phyloP scores from a whole-genome alignment of 2,888 invertebrate species.

The Aricia artaxerxes region DNA sequence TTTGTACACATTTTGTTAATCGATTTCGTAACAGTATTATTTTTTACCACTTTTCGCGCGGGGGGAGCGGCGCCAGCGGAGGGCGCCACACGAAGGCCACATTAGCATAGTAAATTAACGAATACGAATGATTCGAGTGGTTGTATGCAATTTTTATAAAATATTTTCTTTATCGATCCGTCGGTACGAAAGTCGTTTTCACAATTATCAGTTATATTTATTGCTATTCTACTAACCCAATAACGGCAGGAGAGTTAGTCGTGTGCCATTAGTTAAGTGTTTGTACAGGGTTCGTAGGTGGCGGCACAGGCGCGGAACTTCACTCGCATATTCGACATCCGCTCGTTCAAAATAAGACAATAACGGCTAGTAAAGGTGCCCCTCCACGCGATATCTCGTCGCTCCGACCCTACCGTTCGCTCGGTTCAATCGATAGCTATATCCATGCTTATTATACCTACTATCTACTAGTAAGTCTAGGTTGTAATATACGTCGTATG shows the following conservation, averaged over 20 bases:
- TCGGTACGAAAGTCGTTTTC: constrained; percentile 34
- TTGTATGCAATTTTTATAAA: background rate
- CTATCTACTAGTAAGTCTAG: constrained; percentile 70
- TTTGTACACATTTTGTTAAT: constrained; percentile 38
- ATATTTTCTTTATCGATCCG: background rate
- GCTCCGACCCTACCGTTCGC: constrained; percentile 46
- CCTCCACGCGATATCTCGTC: constrained; percentile 41
- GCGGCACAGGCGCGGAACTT: constrained; percentile 33
- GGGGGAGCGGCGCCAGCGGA: background rate
- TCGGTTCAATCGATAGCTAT: constrained; percentile 52
- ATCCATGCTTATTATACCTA: constrained; percentile 61
- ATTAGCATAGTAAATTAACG: background rate
- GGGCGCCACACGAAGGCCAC: background rate
- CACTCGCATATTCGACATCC: constrained; percentile 5
- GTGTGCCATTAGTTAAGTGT: constrained; percentile 56
- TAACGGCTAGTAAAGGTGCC: constrained; percentile 61
- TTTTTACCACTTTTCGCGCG: constrained; percentile 29
- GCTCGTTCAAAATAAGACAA: constrained; percentile 48
- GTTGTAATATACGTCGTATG: constrained; percentile 63
- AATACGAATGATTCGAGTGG: background rate
- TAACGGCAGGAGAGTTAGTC: constrained; percentile 45
- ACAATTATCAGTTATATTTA: constrained; percentile 46
- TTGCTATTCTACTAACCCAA: constrained; percentile 33
- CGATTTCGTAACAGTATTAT: constrained; percentile 36
- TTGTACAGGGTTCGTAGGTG: constrained; percentile 48